Conservation (phyloP, 2,888 invertebrate genomes). For the Eristalinus aeneus region DNA sequence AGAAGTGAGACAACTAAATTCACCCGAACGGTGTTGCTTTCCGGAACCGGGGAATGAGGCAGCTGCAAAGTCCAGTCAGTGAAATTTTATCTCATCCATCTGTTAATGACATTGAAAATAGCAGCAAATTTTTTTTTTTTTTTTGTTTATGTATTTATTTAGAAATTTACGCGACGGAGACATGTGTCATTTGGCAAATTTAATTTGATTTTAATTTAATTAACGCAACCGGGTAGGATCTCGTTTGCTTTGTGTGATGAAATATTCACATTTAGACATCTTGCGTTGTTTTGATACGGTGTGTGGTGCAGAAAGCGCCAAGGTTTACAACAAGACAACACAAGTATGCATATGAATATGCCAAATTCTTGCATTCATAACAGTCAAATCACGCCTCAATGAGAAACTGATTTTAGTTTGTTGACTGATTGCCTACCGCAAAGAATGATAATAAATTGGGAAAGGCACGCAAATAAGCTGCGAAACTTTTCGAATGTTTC, state of each 20-base stretch:
- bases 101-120: background rate
- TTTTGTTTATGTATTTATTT: background rate
- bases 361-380: background rate
- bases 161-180: background rate
- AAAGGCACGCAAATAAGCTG: background rate
- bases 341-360: background rate
- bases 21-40: background rate
- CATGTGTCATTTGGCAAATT: slow-evolving; percentile 4
- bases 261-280: background rate
- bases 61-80: background rate
- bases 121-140: background rate
- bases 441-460: background rate
- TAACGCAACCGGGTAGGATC: background rate
- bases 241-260: background rate
- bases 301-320: background rate
- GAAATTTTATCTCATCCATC: background rate
- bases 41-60: background rate
- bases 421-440: background rate
- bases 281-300: background rate
- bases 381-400: background rate
- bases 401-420: background rate
- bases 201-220: slow-evolving; percentile 20
- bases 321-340: background rate
- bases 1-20: background rate
- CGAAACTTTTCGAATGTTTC: background rate